Conservation (phyloP, 1,140 invertebrate genomes). For the Drosophila nigromelanica region DNA sequence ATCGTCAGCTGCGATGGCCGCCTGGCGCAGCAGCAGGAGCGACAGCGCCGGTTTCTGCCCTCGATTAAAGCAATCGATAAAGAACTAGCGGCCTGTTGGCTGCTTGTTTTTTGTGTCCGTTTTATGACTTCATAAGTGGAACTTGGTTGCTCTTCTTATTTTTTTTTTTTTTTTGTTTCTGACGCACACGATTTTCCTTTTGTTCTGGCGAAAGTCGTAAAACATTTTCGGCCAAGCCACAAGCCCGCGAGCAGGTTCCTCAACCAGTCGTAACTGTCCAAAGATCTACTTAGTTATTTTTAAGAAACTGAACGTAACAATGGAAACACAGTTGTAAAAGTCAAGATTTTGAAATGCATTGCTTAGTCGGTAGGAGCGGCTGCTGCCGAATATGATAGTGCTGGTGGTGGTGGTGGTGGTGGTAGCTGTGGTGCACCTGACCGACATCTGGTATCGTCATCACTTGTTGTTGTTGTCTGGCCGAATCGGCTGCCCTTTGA, state of each 20-base stretch:
- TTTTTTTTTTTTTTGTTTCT: not conserved
- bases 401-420: too few species aligned
- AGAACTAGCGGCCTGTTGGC: constrained; percentile 48
- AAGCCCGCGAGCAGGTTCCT: constrained; percentile 13
- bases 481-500: constrained; percentile 28
- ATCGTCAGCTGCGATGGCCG: constrained; percentile 53
- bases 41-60: constrained; percentile 41
- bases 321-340: constrained; percentile 67
- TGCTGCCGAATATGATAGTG: not conserved
- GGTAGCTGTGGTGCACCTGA: constrained; percentile 45
- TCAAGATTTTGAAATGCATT: constrained; percentile 74
- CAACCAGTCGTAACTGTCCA: constrained; percentile 15
- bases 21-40: constrained; percentile 17
- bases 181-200: constrained; percentile 63
- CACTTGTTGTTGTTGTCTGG: constrained; percentile 25
- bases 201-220: constrained; percentile 80
- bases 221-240: constrained; percentile 49
- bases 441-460: constrained; percentile 26
- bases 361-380: constrained; percentile 59
- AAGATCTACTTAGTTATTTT: constrained; percentile 29
- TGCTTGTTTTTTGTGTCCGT: constrained; percentile 53
- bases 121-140: constrained; percentile 82
- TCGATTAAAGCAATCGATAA: constrained; percentile 58
- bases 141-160: constrained; percentile 66
- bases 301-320: constrained; percentile 54